Conservation (phyloP, 92 coral and sea anemone species). For the Heteractis magnifica region DNA sequence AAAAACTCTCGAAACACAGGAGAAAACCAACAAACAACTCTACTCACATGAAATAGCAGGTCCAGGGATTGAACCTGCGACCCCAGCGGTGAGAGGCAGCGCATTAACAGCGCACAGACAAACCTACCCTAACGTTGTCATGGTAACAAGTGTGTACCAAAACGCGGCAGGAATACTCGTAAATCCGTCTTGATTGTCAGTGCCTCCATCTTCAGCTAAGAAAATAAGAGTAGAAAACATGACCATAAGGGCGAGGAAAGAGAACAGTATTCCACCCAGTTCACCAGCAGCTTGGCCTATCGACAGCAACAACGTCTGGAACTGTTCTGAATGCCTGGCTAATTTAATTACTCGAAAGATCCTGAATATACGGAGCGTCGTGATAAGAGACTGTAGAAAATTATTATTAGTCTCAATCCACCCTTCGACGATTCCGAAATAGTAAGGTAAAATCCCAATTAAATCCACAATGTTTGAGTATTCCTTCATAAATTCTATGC, state of each 20-base stretch:
- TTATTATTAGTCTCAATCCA: constrained; percentile 40
- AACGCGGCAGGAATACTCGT: constrained; percentile 76
- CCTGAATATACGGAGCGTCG: constrained; percentile 67
- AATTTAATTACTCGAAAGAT: constrained; percentile 75
- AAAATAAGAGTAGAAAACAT: constrained; percentile 69
- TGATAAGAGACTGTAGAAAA: constrained; percentile 45
- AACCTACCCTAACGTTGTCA: constrained; percentile 90
- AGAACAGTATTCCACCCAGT: constrained; percentile 81
- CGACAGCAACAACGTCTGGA: constrained; percentile 60
- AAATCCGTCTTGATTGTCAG: constrained; percentile 36
- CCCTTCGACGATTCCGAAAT: constrained; percentile 53
- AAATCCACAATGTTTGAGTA: constrained; percentile 66
- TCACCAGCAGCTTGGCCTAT: constrained; percentile 70
- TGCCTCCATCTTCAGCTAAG: constrained; percentile 41
- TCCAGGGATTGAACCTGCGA: too few relatives aligned
- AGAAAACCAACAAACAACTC: too few relatives aligned
- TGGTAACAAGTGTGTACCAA: constrained; percentile 91
- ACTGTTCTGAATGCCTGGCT: constrained; percentile 74
- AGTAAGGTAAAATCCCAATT: constrained; percentile 79
- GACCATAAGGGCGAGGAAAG: constrained; percentile 73
- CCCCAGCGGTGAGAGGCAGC: too few relatives aligned
- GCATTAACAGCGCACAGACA: background rate
- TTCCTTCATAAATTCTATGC: constrained; percentile 57
- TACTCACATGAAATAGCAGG: too few relatives aligned
- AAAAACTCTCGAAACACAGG: too few relatives aligned